phyloP scores from a whole-genome alignment of 2,888 invertebrate genomes.

The Rhabditoides inermis region DNA sequence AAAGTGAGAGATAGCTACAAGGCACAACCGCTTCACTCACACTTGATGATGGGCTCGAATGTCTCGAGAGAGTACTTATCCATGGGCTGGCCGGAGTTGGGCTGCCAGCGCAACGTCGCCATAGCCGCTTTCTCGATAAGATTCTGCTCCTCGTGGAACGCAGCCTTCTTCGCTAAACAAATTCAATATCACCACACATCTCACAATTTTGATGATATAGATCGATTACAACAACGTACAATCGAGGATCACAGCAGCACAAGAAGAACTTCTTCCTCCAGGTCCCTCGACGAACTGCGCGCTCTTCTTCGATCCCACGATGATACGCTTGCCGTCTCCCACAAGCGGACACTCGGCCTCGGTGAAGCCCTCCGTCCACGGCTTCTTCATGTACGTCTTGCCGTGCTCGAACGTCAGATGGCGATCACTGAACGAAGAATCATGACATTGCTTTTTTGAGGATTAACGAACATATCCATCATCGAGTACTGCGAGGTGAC shows the following conservation, averaged over 20 bases:
- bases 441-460: too few relatives aligned
- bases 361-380: constrained; percentile 6
- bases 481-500: background rate
- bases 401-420: constrained; percentile 19
- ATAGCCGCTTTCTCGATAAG: constrained; percentile 17
- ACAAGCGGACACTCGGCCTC: constrained; percentile 11
- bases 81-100: too few relatives aligned
- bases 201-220: background rate
- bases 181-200: background rate
- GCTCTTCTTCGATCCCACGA: constrained; percentile 18
- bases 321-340: constrained; percentile 20
- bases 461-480: background rate
- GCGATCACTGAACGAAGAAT: too few relatives aligned
- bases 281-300: constrained; percentile 22
- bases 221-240: constrained; percentile 5
- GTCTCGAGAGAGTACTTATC: too few relatives aligned
- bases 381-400: constrained; percentile 14
- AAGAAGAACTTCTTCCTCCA: constrained; percentile 11
- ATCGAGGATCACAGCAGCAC: constrained; percentile 19
- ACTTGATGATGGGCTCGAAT: too few relatives aligned
- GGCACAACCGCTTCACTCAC: too few relatives aligned
- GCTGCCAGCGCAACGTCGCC: too few relatives aligned
- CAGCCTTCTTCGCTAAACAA: constrained; percentile 23
- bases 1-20: too few relatives aligned
- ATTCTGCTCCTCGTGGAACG: constrained; percentile 17